Evolutionary conservation across 2,888 invertebrate genomes (phyloP).

Genomic region (Diarsia rubi): DNA sequence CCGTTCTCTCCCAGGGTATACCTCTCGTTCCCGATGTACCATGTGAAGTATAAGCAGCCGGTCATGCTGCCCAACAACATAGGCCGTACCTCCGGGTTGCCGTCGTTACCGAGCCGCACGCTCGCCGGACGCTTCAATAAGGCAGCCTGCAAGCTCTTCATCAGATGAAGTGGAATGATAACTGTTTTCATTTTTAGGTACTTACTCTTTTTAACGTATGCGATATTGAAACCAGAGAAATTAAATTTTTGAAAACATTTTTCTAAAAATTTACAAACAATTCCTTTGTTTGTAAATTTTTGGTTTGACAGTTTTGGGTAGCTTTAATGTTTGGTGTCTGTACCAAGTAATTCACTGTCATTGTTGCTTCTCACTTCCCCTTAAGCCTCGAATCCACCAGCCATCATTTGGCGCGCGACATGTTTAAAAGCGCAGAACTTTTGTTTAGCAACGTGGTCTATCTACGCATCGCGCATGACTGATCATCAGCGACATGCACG

Average conservation of each 20-base stretch:
- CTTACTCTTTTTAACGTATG: not conserved
- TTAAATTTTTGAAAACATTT: not conserved
- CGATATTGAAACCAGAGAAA: not conserved
- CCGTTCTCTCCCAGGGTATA: conserved; percentile 83
- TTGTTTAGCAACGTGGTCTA: too few relatives aligned
- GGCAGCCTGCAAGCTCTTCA: conserved; percentile 89
- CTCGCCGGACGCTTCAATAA: conserved; percentile 90
- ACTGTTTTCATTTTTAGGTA: not conserved
- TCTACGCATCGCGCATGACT: too few relatives aligned
- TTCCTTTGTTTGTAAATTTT: too few relatives aligned
- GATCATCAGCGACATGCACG: too few relatives aligned
- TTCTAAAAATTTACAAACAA: too few relatives aligned
- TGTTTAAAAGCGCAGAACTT: too few relatives aligned
- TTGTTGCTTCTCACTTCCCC: too few relatives aligned
- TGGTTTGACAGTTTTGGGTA: too few relatives aligned
- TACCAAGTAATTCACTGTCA: too few relatives aligned
- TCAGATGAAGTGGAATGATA: conserved; percentile 64
- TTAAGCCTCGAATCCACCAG: too few relatives aligned
- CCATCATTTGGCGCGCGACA: too few relatives aligned
- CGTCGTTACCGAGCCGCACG: conserved; percentile 90
- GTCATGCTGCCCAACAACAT: conserved; percentile 87
- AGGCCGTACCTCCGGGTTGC: conserved; percentile 88
- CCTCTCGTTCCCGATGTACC: conserved; percentile 89
- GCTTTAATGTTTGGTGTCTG: too few relatives aligned
- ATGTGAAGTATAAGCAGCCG: conserved; percentile 91